Conservation (phyloP, 2,888 invertebrate species). For the Molorchus minor region DNA sequence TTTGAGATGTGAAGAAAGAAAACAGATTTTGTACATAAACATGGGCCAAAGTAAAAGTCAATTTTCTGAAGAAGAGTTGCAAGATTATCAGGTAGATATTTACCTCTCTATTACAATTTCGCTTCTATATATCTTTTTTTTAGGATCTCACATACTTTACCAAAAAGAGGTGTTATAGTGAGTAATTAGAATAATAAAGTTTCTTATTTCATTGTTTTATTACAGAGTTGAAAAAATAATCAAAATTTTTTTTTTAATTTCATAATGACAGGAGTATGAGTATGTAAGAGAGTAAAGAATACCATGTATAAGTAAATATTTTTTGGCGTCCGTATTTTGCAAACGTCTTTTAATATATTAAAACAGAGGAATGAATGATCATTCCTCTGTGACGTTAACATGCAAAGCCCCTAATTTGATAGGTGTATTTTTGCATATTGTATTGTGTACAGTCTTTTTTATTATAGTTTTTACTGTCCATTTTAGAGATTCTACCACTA, state of each 20-base stretch:
- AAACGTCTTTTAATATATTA: too few relatives aligned
- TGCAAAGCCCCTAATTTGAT: too few relatives aligned
- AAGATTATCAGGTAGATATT: conserved; percentile 85
- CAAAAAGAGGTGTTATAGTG: conserved; percentile 92
- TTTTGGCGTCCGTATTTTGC: too few relatives aligned
- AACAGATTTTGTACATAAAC: too few relatives aligned
- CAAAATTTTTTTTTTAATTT: not conserved
- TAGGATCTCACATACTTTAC: conserved; percentile 94
- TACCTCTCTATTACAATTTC: not conserved
- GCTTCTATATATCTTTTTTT: conserved; percentile 44
- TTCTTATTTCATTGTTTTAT: conserved; percentile 44
- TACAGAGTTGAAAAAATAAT: not conserved
- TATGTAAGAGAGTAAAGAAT: not conserved
- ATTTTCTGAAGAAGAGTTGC: conserved; percentile 87
- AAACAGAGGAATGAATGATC: too few relatives aligned
- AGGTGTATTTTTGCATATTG: too few relatives aligned
- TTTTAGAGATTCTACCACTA: too few relatives aligned
- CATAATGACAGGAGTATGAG: not conserved
- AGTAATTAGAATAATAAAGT: conserved; percentile 57
- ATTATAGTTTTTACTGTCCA: too few relatives aligned
- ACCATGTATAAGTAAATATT: too few relatives aligned
- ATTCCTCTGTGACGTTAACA: too few relatives aligned
- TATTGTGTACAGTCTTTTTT: too few relatives aligned
- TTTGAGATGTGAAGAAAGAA: too few relatives aligned
- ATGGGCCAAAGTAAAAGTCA: conserved; percentile 88